Evolutionary conservation across 1,140 invertebrate species (phyloP).

Genomic region (Dysdera silvatica): DNA sequence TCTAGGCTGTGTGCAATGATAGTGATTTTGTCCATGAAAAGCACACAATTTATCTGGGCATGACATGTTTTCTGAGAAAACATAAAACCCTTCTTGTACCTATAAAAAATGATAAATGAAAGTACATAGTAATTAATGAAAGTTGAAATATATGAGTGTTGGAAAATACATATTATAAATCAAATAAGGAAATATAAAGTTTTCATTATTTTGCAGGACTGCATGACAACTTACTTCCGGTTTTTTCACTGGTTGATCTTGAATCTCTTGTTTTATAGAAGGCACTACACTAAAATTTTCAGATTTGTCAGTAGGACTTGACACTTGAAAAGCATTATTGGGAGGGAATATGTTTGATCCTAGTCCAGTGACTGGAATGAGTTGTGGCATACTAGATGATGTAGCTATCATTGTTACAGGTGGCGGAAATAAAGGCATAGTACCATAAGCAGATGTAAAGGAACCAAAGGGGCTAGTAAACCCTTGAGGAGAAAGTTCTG

Average conservation of each 20-base stretch:
- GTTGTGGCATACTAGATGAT: conserved; percentile 17
- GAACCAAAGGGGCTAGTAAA: conserved; percentile 25
- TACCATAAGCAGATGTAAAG: conserved; percentile 27
- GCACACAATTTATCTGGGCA: conserved; percentile 60
- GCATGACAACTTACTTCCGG: conserved; percentile 10
- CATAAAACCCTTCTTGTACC: conserved; percentile 50
- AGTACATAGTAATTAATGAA: not conserved
- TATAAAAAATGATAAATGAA: conserved; percentile 15
- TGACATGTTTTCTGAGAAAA: conserved; percentile 50
- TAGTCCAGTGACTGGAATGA: conserved; percentile 17
- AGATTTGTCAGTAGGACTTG: too few species aligned
- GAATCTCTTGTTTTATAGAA: conserved; percentile 11
- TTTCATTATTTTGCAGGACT: not conserved
- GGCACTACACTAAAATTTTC: too few species aligned
- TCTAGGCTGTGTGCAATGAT: conserved; percentile 64
- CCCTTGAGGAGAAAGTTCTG: conserved; percentile 51
- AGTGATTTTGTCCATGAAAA: conserved; percentile 55
- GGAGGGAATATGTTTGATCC: conserved; percentile 21
- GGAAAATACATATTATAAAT: too few species aligned
- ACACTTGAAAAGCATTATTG: too few species aligned
- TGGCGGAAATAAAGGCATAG: conserved; percentile 18
- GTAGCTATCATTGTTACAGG: conserved; percentile 24
- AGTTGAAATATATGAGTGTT: not conserved
- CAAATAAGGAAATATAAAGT: not conserved
- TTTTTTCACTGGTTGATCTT: conserved; percentile 21